Percentiles rank a stretch among this genome's conserved stretches.
Conservation (phyloP, 2,797 vertebrate species). For the Cuniculus paca region DNA sequence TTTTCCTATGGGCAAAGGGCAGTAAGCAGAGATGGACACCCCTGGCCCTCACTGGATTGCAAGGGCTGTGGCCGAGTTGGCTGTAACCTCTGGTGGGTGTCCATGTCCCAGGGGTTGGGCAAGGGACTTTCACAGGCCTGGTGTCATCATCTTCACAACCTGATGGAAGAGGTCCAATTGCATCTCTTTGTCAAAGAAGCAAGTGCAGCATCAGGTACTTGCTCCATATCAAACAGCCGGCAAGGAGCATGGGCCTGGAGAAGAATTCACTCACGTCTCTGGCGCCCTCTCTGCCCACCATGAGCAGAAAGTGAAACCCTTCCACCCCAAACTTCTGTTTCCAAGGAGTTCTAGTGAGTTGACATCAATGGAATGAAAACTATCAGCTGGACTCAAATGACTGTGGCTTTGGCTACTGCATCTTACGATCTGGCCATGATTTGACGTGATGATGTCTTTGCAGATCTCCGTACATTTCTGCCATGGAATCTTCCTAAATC, state of each 20-base stretch:
- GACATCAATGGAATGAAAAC: background rate
- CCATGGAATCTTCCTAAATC: background rate
- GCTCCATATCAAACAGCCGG: background rate
- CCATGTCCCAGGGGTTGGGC: background rate
- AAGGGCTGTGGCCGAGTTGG: background rate
- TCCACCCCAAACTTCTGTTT: background rate
- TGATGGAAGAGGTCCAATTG: background rate
- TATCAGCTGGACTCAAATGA: background rate
- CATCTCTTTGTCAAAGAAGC: background rate
- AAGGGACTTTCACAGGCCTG: background rate
- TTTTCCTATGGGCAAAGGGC: slow-evolving; percentile 4
- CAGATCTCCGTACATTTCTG: background rate
- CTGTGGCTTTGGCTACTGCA: background rate
- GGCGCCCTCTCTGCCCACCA: background rate
- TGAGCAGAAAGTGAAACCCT: background rate
- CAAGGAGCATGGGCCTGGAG: background rate
- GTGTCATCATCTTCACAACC: background rate
- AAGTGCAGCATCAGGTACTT: background rate
- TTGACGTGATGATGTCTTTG: background rate
- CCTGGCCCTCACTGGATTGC: background rate
- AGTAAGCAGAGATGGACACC: slow-evolving; percentile 30
- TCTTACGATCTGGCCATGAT: background rate
- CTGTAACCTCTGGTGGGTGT: background rate
- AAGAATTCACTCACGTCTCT: background rate
- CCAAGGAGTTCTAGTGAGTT: background rate